A percentile compares a stretch with the other conserved stretches of the same genome.
phyloP scores from a whole-genome alignment of 2,113 vertebrate species.

The Thunnus thynnus region DNA sequence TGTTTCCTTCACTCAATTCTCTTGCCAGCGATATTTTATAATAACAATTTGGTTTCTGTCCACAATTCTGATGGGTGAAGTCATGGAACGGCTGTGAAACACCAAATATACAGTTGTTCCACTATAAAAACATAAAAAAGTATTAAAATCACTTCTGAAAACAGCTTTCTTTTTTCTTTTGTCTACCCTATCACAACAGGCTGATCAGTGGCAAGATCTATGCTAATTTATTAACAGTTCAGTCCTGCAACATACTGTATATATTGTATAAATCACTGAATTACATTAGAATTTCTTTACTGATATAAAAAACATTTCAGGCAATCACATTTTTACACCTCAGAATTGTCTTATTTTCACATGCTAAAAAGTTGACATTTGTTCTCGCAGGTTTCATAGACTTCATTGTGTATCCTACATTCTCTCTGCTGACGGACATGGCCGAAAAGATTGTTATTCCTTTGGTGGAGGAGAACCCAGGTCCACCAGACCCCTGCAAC shows the following conservation, averaged over 20 bases:
- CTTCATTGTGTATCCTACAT: constrained; percentile 96
- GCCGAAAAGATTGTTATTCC: constrained; percentile 94
- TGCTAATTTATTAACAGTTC: not conserved
- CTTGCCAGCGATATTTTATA: not conserved
- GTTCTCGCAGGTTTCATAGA: constrained; percentile 91
- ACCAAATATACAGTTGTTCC: not conserved
- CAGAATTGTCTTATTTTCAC: not conserved
- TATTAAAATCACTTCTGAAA: not conserved
- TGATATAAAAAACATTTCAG: too few species aligned
- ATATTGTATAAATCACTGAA: not conserved
- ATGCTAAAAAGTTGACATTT: not conserved
- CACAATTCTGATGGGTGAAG: not conserved
- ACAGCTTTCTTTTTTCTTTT: not conserved
- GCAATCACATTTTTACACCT: not conserved
- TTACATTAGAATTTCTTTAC: not conserved
- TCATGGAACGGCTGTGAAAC: too few species aligned
- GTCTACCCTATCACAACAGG: constrained; percentile 7
- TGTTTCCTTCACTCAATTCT: not conserved
- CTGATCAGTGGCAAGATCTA: not conserved
- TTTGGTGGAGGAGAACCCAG: constrained; percentile 87
- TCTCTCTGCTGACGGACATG: constrained; percentile 94
- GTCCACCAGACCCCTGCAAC: constrained; percentile 82
- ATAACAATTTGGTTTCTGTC: not conserved
- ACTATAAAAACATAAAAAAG: not conserved
- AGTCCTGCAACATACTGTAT: not conserved